Conservation (phyloP, 2,888 invertebrate species). For the Amphiduros pacificus region DNA sequence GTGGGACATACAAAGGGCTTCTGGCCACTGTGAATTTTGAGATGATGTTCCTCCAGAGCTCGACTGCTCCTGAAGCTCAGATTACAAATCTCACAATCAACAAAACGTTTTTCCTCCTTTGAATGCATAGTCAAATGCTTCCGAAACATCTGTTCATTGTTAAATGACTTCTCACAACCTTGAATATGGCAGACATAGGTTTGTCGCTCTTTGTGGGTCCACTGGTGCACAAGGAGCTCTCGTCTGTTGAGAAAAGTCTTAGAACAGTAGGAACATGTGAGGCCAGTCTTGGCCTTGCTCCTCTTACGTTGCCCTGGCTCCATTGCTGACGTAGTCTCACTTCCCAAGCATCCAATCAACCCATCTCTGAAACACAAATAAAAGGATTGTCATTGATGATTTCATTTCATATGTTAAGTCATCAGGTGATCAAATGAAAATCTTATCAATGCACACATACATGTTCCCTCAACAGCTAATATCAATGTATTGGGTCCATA, state of each 20-base stretch:
- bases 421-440: too few relatives aligned
- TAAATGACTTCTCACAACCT: constrained; percentile 12
- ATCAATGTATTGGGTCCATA: too few relatives aligned
- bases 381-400: too few relatives aligned
- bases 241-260: constrained; percentile 1
- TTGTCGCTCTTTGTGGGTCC: constrained; percentile 16
- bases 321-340: too few relatives aligned
- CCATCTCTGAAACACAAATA: too few relatives aligned
- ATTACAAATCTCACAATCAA: constrained; percentile 13
- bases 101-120: constrained; percentile 8
- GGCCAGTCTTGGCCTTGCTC: too few relatives aligned
- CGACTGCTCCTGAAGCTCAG: constrained; percentile 10
- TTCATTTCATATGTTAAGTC: too few relatives aligned
- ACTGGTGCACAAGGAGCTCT: constrained; percentile 13
- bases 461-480: too few relatives aligned
- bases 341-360: too few relatives aligned
- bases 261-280: constrained; percentile 4
- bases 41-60: constrained; percentile 13
- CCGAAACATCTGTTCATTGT: constrained; percentile 13
- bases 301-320: too few relatives aligned
- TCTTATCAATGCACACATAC: too few relatives aligned
- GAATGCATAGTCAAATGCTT: constrained; percentile 10
- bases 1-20: constrained; percentile 12
- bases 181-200: constrained; percentile 5
- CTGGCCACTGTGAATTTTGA: constrained; percentile 10